These are phyloP conservation scores for Drosophila kuntzei DNA, from an alignment of 2,888 invertebrate species.

Conservation along the genomic window DNA sequence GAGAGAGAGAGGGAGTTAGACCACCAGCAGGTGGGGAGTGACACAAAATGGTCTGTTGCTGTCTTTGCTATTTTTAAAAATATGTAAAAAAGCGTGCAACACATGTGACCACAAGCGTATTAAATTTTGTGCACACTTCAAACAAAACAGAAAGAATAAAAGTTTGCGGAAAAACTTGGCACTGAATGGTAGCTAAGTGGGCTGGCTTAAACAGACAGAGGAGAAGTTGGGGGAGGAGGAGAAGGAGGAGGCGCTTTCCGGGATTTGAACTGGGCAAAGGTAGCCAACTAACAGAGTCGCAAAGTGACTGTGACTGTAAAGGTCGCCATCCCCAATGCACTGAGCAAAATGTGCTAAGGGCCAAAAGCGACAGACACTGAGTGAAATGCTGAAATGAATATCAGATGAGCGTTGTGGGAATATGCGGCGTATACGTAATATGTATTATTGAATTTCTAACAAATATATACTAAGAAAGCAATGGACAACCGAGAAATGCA, in stretches of 20 bases:
- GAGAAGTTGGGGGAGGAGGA: not conserved
- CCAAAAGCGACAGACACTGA: constrained; percentile 17
- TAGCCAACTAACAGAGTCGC: constrained; percentile 64
- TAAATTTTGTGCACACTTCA: constrained; percentile 67
- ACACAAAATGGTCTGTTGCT: constrained; percentile 38
- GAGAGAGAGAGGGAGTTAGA: not conserved
- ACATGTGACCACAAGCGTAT: constrained; percentile 82
- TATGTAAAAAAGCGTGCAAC: constrained; percentile 67
- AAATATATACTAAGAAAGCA: not conserved
- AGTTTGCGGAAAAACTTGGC: constrained; percentile 52
- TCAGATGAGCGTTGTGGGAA: constrained; percentile 43
- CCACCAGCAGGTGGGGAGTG: constrained; percentile 1
- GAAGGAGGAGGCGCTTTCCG: constrained; percentile 12
- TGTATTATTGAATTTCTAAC: constrained; percentile 16
- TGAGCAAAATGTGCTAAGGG: constrained; percentile 50
- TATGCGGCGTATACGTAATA: constrained; percentile 45
- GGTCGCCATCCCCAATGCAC: constrained; percentile 59
- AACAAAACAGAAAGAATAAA: constrained; percentile 45
- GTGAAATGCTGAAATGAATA: constrained; percentile 30
- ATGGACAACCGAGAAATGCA: not conserved
- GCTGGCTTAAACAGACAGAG: constrained; percentile 35
- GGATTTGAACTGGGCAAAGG: constrained; percentile 64
- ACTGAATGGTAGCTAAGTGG: constrained; percentile 41
- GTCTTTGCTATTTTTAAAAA: constrained; percentile 73
- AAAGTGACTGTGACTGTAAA: constrained; percentile 66